phyloP scores from a whole-genome alignment of 2,888 invertebrate species.

The Cosmia pyralina region DNA sequence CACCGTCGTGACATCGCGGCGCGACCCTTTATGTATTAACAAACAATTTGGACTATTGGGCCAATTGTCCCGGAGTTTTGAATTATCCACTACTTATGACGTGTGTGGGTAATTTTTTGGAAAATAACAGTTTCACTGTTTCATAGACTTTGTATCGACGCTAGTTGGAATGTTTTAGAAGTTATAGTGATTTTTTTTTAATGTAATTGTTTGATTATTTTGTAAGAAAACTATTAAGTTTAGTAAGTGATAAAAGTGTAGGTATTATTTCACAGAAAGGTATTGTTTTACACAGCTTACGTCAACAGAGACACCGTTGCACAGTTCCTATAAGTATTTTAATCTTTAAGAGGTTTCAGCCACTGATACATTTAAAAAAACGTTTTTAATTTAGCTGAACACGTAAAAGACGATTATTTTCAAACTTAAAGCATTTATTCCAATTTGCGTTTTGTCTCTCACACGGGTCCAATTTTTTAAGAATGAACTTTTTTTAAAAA shows the following conservation, averaged over 20 bases:
- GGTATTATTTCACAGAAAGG: neutral
- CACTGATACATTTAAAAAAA: neutral
- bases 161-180: neutral
- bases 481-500: too few relatives aligned
- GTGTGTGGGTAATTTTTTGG: too few relatives aligned
- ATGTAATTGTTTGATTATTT: neutral
- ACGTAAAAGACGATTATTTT: neutral
- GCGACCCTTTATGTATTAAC: conserved; percentile 10
- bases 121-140: conserved; percentile 21
- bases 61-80: neutral
- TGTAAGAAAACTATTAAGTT: neutral
- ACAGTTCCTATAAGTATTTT: conserved; percentile 26
- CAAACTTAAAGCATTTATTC: too few relatives aligned
- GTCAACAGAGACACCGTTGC: neutral
- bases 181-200: neutral
- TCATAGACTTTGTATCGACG: neutral
- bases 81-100: conserved; percentile 8
- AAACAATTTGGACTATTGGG: neutral
- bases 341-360: neutral
- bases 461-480: too few relatives aligned
- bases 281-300: neutral
- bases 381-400: neutral
- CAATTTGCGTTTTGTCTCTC: too few relatives aligned
- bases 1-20: conserved; percentile 26
- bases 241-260: conserved; percentile 14